Conservation (phyloP, 2,113 vertebrate genomes). For the Isichthys henryi region DNA sequence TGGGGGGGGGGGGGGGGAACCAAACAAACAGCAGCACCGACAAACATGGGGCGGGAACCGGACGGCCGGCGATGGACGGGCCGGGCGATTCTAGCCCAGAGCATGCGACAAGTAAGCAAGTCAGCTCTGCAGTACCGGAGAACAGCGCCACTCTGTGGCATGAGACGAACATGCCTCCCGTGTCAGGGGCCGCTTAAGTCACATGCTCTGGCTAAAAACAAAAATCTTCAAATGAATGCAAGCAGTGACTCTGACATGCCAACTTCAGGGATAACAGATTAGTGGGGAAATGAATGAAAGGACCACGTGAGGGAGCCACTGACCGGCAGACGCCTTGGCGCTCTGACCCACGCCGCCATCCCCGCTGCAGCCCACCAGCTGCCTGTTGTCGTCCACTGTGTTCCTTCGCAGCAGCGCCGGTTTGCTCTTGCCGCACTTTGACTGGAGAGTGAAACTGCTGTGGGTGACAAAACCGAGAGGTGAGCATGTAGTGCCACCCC, state of each 20-base stretch:
- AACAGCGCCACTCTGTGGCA: neutral
- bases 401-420: constrained; percentile 76
- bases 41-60: neutral
- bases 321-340: constrained; percentile 79
- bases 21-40: neutral
- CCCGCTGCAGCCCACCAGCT: constrained; percentile 75
- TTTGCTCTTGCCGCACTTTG: constrained; percentile 79
- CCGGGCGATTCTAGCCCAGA: neutral
- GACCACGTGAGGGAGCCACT: constrained; percentile 23
- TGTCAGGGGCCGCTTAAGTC: neutral
- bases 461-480: neutral
- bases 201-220: neutral
- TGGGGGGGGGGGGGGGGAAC: neutral
- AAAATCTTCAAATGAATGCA: neutral
- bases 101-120: neutral
- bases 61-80: neutral
- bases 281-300: neutral
- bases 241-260: neutral
- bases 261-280: neutral
- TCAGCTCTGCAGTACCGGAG: neutral
- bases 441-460: constrained; percentile 58
- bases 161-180: neutral
- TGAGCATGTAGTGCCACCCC: neutral
- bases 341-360: constrained; percentile 80
- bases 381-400: constrained; percentile 80